Evolutionary conservation across 2,113 vertebrate genomes (phyloP).

Genomic region (Prolemur simus): DNA sequence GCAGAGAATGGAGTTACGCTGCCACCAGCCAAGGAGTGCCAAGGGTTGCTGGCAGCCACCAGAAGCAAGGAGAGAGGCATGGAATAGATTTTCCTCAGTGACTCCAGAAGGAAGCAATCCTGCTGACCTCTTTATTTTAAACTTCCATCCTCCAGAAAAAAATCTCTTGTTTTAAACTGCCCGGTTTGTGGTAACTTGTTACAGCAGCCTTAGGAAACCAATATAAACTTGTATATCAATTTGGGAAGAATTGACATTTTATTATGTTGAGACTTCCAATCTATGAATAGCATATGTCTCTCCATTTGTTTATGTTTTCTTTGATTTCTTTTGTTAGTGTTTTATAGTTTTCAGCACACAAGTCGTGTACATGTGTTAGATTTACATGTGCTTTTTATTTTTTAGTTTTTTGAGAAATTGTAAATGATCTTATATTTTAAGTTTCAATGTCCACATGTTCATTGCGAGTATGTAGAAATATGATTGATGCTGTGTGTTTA

Average conservation of each 20-base stretch:
- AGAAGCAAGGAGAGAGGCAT: background rate
- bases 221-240: background rate
- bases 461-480: background rate
- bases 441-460: background rate
- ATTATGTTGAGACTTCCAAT: background rate
- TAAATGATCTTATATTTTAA: background rate
- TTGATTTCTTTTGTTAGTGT: background rate
- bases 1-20: background rate
- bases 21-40: background rate
- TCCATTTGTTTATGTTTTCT: background rate
- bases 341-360: background rate
- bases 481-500: background rate
- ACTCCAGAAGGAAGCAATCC: background rate
- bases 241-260: background rate
- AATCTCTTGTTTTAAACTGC: background rate
- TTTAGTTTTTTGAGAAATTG: background rate
- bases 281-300: background rate
- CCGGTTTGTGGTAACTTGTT: background rate
- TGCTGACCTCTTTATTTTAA: background rate
- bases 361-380: background rate
- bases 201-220: background rate
- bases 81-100: background rate
- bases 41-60: background rate
- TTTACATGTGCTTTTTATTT: background rate
- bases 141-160: background rate